Evolutionary conservation across 2,113 vertebrate species (phyloP).

Genomic region (Colius striatus): DNA sequence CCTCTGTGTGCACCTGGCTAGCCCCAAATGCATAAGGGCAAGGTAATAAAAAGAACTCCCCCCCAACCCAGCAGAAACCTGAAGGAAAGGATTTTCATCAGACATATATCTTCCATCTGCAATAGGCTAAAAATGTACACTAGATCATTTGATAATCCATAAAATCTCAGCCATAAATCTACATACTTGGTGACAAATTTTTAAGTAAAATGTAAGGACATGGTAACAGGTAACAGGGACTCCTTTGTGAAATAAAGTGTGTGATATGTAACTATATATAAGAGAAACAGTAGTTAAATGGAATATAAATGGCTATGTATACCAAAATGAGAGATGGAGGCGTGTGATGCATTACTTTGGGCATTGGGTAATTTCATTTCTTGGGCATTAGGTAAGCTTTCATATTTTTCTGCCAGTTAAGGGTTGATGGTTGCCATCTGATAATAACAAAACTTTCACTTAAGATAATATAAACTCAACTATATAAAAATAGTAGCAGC

Average conservation of each 20-base stretch:
- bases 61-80: not conserved
- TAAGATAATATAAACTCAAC: not conserved
- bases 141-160: conserved; percentile 1
- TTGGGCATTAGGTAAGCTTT: conserved; percentile 31
- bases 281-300: not conserved
- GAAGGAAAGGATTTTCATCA: not conserved
- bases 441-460: not conserved
- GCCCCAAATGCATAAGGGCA: not conserved
- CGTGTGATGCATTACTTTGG: not conserved
- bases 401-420: not conserved
- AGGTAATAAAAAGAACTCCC: not conserved
- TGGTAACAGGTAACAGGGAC: not conserved
- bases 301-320: not conserved
- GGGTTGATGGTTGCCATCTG: not conserved
- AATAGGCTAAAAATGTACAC: conserved; percentile 14
- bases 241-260: not conserved
- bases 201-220: not conserved
- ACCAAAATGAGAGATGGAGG: not conserved
- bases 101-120: not conserved
- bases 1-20: not conserved
- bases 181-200: not conserved
- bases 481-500: conserved; percentile 16
- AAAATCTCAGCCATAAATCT: not conserved
- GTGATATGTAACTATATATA: not conserved
- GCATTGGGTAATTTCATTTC: conserved; percentile 20